A percentile compares a stretch with the other conserved stretches of the same genome.
These are phyloP conservation scores for Linnaemya tessellans DNA, from an alignment of 2,888 invertebrate genomes.

Conservation along the genomic window DNA sequence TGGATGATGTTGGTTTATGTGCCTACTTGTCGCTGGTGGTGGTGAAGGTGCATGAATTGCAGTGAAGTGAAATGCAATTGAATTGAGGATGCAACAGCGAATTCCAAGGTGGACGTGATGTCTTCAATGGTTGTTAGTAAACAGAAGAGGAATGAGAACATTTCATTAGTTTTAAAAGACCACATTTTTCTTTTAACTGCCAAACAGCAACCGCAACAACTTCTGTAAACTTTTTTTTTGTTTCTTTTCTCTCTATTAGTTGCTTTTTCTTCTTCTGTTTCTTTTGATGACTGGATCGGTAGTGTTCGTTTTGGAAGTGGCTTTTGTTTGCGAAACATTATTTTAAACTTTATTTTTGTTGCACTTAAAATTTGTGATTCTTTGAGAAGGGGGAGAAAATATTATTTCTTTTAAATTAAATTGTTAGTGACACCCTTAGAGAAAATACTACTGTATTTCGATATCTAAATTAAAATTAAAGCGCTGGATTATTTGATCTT, in stretches of 20 bases:
- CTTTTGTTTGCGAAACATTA: slow-evolving; percentile 55
- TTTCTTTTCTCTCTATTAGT: too few species aligned
- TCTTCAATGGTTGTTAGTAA: slow-evolving; percentile 62
- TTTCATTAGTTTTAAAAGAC: slow-evolving; percentile 66
- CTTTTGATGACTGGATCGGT: slow-evolving; percentile 1
- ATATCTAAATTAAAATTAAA: too few species aligned
- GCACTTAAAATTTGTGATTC: slow-evolving; percentile 51
- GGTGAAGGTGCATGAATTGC: slow-evolving; percentile 66
- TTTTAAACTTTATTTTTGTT: slow-evolving; percentile 68
- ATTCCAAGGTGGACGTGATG: slow-evolving; percentile 64
- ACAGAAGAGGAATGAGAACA: slow-evolving; percentile 59
- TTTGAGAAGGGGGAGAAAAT: slow-evolving; percentile 17
- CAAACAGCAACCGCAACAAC: slow-evolving; percentile 60
- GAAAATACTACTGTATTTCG: too few species aligned
- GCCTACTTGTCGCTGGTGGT: slow-evolving; percentile 68
- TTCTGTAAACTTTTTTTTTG: too few species aligned
- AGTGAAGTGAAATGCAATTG: slow-evolving; percentile 65
- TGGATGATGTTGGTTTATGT: slow-evolving; percentile 39
- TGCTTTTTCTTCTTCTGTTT: background rate
- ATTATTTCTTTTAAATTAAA: background rate
- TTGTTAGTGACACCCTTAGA: background rate
- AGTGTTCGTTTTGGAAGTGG: slow-evolving; percentile 27
- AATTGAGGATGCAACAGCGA: slow-evolving; percentile 56
- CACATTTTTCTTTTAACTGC: slow-evolving; percentile 64
- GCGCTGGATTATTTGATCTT: too few species aligned